Evolutionary conservation across 2,113 vertebrate genomes (phyloP), one percentile per base, ranked within the genome.

Genomic region (Bambusicola thoracicus): DNA sequence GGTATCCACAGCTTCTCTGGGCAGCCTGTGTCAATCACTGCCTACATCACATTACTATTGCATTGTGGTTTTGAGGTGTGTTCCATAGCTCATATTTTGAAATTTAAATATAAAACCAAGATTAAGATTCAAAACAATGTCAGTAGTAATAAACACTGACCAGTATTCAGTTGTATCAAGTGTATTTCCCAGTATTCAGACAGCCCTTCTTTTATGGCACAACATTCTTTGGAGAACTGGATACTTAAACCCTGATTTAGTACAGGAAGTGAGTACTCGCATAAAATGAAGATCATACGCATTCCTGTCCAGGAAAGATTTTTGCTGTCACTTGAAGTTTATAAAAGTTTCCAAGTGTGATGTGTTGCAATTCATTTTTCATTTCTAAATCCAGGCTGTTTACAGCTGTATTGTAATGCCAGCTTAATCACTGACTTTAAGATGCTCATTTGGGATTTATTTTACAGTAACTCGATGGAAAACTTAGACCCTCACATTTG

Each of bases 381-480:
- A 40, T 84, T 78, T 88, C 78, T 65, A 81, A 72, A 76, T 67
- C 59, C 32, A 36, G 17, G 29, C 41, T 88, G 41, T 65, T 87
- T 55, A 74, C 72, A 93, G 21, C 53, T 92, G 34, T 76, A 41
- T 68, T 90, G 53, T 73, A 44, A 58, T 1, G 3, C 76, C 62
- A 67, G 32, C 22, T 30, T 93, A 79, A 93, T 49, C 3, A 0
- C 63, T 74, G 81, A 82, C 38, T 93, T 91, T 85, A 87, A 91
- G 46, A 87, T 82, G 30, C 20, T 92, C 27, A 59, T 87, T 87
- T 89, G 59, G 63, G 81, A 87, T 93, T 94, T 94, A 83, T 85
- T 27, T 3, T 51, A 46, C 58, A 68, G 63, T 89, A 92, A 85
- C 59, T 94, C 2, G 2, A 77, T 15, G 10, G 22, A 82, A 46